Base-by-base conservation (phyloP, 2,888 invertebrate species). In the Neoitamus cyanurus region DNA sequence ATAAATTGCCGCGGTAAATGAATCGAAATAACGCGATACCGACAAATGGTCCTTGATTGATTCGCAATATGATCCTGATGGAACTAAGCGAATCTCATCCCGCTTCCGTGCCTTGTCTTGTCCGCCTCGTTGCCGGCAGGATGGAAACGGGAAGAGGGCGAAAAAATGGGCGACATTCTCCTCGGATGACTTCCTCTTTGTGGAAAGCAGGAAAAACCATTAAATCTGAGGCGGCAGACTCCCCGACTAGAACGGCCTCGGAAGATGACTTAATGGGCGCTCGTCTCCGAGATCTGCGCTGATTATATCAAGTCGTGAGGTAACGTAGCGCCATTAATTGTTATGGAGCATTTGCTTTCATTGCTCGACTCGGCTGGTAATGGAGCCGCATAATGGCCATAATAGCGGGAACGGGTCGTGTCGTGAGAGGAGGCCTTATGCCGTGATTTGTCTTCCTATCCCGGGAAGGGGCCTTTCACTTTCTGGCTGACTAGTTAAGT, bases 251-350 rank as follows among this genome's bases (percentile, higher is more conserved):
- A 77, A 46, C 20, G 34, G 31, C 30, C 30, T 77, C 77, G 28
- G 77, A 77, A 77, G 46, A 77, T 77, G 77, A 77, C 37, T 34
- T 28, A 73, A 73, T 73, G 73, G 73, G 13, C 36, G 77, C 15
- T 42, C 36, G 46, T 42, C 77, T 30, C 42, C 1, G 7, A 77
- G 77, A 77, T 77, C 28, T 46, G 77, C n/a, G 42, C 46, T 77
- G 46, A 77, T 77, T 77, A 30, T 42, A 77, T 77, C 73, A 34
- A 73, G 70, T 77, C 42, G 77, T 77, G 37, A 46, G 46, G 77
- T 46, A 77, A 77, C 77, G 42, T 46, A 77, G 46, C 37, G 46
- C 77, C 28, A 36, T 77, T 77, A 77, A 77, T 46, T 77, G 42
- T 42, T 42, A 46, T 46, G 46, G 36, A 77, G 36, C 46, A 28